Evolutionary conservation across 2,797 vertebrate genomes (phyloP).

Genomic region (Protosalanx chinensis): DNA sequence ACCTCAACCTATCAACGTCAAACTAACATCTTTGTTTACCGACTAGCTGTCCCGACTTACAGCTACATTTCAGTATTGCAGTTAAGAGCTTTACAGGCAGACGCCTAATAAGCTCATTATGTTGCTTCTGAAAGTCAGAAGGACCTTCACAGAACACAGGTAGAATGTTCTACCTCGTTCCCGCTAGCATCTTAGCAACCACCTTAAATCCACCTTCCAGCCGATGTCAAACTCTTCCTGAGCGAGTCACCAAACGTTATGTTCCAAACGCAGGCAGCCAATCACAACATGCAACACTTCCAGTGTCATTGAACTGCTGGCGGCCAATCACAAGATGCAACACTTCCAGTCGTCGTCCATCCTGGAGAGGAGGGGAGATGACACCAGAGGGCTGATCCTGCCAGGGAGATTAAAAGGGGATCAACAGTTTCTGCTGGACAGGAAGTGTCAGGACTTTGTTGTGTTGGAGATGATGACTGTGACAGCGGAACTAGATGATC

Average conservation of each 20-base stretch:
- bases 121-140: too few relatives aligned
- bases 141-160: too few relatives aligned
- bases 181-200: too few relatives aligned
- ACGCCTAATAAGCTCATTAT: too few relatives aligned
- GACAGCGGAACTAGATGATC: neutral
- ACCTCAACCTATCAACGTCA: too few relatives aligned
- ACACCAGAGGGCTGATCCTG: neutral
- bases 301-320: too few relatives aligned
- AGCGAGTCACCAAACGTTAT: neutral
- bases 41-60: too few relatives aligned
- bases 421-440: neutral
- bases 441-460: neutral
- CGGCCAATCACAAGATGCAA: neutral
- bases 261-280: too few relatives aligned
- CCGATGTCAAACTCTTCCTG: neutral
- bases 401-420: neutral
- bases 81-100: too few relatives aligned
- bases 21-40: too few relatives aligned
- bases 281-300: neutral
- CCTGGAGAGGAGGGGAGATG: neutral
- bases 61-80: too few relatives aligned
- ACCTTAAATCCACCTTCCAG: neutral
- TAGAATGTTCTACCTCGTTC: too few relatives aligned
- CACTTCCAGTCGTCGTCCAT: neutral
- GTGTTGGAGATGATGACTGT: neutral